Evolutionary conservation across 2,888 invertebrate species (phyloP).

Genomic region (Patella depressa): DNA sequence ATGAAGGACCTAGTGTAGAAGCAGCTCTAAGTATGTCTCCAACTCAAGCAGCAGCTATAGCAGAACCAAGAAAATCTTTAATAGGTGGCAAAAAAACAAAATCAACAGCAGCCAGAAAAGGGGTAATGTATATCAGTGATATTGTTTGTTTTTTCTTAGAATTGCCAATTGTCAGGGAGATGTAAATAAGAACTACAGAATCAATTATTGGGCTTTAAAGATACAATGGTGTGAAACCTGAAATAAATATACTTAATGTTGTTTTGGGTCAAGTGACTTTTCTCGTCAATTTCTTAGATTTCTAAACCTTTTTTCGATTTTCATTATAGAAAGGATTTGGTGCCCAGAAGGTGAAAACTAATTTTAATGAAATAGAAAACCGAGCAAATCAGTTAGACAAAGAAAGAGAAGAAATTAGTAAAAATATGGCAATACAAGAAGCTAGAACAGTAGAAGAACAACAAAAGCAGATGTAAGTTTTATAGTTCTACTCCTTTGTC

Average conservation of each 20-base stretch:
- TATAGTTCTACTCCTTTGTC: too few species aligned
- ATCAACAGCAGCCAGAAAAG: slow-evolving; percentile 77
- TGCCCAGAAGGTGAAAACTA: slow-evolving; percentile 93
- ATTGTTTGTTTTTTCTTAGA: neutral
- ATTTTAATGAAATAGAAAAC: slow-evolving; percentile 94
- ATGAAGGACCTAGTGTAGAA: slow-evolving; percentile 73
- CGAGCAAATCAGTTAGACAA: slow-evolving; percentile 90
- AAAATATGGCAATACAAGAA: slow-evolving; percentile 49
- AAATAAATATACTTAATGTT: too few species aligned
- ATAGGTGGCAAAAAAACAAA: slow-evolving; percentile 80
- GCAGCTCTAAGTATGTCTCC: slow-evolving; percentile 71
- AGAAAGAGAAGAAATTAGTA: slow-evolving; percentile 74
- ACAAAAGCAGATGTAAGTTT: slow-evolving; percentile 74
- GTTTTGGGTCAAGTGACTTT: too few species aligned
- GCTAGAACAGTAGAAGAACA: slow-evolving; percentile 76
- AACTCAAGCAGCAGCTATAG: slow-evolving; percentile 63
- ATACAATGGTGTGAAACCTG: too few species aligned
- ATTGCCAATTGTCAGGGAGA: neutral
- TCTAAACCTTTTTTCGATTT: slow-evolving; percentile 10
- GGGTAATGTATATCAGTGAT: slow-evolving; percentile 72
- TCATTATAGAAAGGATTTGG: slow-evolving; percentile 76
- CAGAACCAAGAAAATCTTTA: slow-evolving; percentile 77
- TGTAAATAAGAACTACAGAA: neutral
- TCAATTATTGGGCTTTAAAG: too few species aligned
- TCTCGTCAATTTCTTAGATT: neutral